Percentiles rank a stretch among this genome's conserved stretches.
Conservation (phyloP, 2,797 vertebrate genomes). For the Chaetophractus vellerosus region DNA sequence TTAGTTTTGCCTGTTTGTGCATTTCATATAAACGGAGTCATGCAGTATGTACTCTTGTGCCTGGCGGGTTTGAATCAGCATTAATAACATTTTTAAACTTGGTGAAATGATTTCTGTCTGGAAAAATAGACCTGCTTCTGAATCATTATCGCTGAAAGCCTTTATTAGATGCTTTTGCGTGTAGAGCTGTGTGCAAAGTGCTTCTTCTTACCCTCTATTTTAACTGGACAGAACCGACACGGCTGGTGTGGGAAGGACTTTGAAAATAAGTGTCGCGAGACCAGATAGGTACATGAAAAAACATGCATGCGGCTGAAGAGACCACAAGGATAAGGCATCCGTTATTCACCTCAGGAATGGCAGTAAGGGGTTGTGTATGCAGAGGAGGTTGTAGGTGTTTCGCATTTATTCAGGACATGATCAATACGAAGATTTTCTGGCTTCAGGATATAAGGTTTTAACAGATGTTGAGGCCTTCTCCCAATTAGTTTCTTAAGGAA, state of each 20-base stretch:
- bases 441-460: conserved; percentile 10
- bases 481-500: conserved; percentile 41
- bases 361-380: background rate
- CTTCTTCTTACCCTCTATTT: background rate
- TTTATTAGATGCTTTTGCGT: conserved; percentile 15
- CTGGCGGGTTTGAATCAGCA: conserved; percentile 56
- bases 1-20: background rate
- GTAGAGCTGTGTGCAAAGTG: background rate
- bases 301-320: background rate
- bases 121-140: conserved; percentile 55
- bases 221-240: conserved; percentile 5
- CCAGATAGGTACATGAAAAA: background rate
- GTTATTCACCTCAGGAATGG: background rate
- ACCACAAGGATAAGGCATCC: background rate
- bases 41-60: background rate
- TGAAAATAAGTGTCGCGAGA: background rate
- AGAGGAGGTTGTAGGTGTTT: background rate
- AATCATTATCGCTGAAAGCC: conserved; percentile 46
- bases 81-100: conserved; percentile 68
- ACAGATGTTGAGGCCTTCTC: background rate
- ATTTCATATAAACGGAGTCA: conserved; percentile 49
- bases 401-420: conserved; percentile 7
- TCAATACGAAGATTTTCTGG: conserved; percentile 4
- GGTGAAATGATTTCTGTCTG: conserved; percentile 36
- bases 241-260: conserved; percentile 16